Percentiles rank a stretch among this genome's conserved stretches.
Conservation (phyloP, 35 echinoderm and acorn worm genomes). For the Patiria miniata region DNA sequence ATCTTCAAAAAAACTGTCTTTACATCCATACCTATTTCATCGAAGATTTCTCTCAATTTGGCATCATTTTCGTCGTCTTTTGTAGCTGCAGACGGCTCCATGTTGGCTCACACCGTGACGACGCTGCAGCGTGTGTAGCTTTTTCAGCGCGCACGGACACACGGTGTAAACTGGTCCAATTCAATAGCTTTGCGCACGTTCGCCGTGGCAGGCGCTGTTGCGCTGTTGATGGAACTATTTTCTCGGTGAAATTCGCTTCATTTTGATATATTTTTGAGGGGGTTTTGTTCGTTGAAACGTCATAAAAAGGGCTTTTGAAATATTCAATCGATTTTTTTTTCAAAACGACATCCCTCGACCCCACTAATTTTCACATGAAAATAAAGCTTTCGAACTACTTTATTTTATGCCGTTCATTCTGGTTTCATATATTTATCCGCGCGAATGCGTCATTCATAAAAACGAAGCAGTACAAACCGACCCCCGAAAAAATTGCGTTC, state of each 20-base stretch:
- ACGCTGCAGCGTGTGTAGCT: neutral
- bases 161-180: no score
- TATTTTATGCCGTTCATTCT: no score
- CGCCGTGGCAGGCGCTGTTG: neutral
- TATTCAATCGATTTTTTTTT: neutral
- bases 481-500: no score
- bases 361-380: neutral
- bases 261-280: neutral
- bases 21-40: neutral
- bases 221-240: neutral
- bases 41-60: neutral
- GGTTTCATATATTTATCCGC: neutral
- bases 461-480: neutral
- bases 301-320: neutral
- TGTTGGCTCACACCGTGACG: no score
- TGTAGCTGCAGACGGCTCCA: neutral
- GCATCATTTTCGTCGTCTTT: neutral
- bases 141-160: neutral
- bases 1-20: neutral
- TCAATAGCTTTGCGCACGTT: neutral
- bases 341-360: neutral
- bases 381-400: neutral
- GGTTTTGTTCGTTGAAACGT: neutral
- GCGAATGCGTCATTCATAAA: slow-evolving; percentile 24
- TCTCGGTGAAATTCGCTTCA: slow-evolving; percentile 10